phyloP scores from a whole-genome alignment of 2,888 invertebrate genomes.

The Oscheius sp. region DNA sequence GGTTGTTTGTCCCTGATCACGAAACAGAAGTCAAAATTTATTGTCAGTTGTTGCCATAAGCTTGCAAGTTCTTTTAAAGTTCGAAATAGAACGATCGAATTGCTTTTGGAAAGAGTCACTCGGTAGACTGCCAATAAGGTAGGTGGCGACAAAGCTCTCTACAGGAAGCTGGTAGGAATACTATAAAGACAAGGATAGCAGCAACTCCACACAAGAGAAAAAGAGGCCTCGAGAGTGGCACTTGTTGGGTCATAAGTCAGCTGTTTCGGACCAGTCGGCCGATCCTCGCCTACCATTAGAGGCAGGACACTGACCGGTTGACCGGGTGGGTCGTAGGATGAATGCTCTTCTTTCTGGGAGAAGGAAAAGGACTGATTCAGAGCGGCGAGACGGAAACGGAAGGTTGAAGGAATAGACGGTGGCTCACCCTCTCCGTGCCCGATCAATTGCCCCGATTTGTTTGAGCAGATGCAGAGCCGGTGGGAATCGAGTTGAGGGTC shows the following conservation, averaged over 20 bases:
- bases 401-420: background rate
- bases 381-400: background rate
- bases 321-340: background rate
- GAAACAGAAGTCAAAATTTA: background rate
- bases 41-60: background rate
- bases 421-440: background rate
- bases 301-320: background rate
- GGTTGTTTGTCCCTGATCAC: background rate
- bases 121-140: too few relatives aligned
- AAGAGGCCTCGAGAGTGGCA: background rate
- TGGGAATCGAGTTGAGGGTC: background rate
- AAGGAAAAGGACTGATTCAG: conserved; percentile 3
- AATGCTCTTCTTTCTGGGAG: background rate
- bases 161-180: background rate
- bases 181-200: background rate
- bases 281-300: conserved; percentile 20
- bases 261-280: conserved; percentile 29
- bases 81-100: background rate
- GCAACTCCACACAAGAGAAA: background rate
- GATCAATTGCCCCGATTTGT: conserved; percentile 14
- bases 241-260: conserved; percentile 29
- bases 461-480: conserved; percentile 16
- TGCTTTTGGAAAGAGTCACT: too few relatives aligned
- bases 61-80: background rate
- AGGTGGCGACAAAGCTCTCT: too few relatives aligned